Evolutionary conservation across 2,888 invertebrate species (phyloP), one percentile per base, ranked within the genome.

Genomic region (Acleris cristana): DNA sequence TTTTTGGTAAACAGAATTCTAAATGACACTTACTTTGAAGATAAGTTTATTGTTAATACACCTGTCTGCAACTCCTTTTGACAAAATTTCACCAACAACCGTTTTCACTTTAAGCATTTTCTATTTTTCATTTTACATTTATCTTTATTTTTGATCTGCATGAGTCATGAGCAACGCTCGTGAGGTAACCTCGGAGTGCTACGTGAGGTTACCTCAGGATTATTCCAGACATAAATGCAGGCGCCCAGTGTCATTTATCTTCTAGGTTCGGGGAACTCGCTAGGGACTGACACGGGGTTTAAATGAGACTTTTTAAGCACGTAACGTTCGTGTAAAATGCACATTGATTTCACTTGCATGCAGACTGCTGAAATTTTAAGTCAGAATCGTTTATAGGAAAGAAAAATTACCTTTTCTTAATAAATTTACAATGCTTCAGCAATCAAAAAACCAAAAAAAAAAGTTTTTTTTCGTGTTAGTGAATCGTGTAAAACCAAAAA

Each of bases 201-300:
- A 57, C 45, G 48, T 57, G 57, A 57, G 58, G 58, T 48, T 26
- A 48, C 54, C 5, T 26, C 21, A 30, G 58, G n/a, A 26, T 58
- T 34, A 34, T 34, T 0, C 6, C 51, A 14, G 16, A 21, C 34
- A 19, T 16, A 18, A 59, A 19, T 44, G 44, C n/a, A 7, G 40
- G 34, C 51, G 16, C 19, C 19, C 30, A 56, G 16, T 12, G 26
- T 54, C 30, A 55, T 63, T 55, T 34, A 10, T 63, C 34, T 55
- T 63, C 55, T 16, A 8, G 48, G 30, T 55, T 30, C 34, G 48
- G 21, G 26, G 45, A 49, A 55, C 21, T 19, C 30, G 4, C 19
- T 8, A 23, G 21, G 19, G 19, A 62, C 12, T 14, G 18, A 21
- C 34, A 10, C 34, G 3, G 14, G 21, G 53, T 61, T 19, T 16